Base-by-base conservation (phyloP, 1,140 invertebrate species). In the Glomeris maerens region DNA sequence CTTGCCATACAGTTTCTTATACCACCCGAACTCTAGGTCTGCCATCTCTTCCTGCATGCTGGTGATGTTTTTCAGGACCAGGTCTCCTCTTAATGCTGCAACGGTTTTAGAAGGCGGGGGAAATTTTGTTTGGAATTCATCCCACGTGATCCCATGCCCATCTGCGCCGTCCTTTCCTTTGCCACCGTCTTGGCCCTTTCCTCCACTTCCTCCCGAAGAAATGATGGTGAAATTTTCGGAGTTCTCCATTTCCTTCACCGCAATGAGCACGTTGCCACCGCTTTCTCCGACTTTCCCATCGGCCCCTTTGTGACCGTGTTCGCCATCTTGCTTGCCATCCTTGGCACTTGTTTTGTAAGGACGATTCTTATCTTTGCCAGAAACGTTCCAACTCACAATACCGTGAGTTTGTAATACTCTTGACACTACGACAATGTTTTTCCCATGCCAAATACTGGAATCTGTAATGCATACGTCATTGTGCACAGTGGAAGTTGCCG, bases 251-350 rank as follows among this genome's bases (percentile, higher is more conserved):
- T 49, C 27, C 10, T 52, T 25, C 21, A 21, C 23, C 27, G 52
- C 5, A 25, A 58, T 38, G 10, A 52, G 31, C 2, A 58, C 55
- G 44, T 58, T 58, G 10, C 57, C 57, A 21, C 57, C 57, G 53
- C 55, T 58, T 38, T 58, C n/a, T n/a, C n/a, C n/a, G n/a, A n/a
- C n/a, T n/a, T n/a, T n/a, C n/a, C n/a, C n/a, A n/a, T n/a, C n/a
- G n/a, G n/a, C 55, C 21, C 57, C 57, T 45, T 55, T 17, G 27
- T 52, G 46, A 14, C 52, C 52, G 21, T 45, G 42, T 41, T n/a
- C 25, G 28, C 52, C 55, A 49, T 38, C 36, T 1, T 38, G n/a
- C 20, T n/a, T 38, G 36, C 36, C 36, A n/a, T n/a, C n/a, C n/a
- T 20, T 20, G 20, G 36, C 36, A 2, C n/a, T 38, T n/a, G 36